Conservation (phyloP, 1,140 invertebrate species). For the Leptinotarsa lineolata region DNA sequence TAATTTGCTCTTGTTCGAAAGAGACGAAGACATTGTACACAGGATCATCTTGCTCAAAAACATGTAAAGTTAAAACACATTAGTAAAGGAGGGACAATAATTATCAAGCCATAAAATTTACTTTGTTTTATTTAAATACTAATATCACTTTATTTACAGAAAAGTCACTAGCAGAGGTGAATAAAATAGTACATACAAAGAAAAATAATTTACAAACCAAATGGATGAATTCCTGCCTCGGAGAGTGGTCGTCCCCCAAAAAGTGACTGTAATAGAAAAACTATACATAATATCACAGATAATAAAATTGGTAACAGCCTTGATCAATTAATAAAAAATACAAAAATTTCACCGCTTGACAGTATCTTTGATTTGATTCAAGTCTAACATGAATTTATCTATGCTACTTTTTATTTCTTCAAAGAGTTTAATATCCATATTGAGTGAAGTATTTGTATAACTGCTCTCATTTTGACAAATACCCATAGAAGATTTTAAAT, state of each 20-base stretch:
- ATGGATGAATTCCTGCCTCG: slow-evolving; percentile 35
- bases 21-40: slow-evolving; percentile 15
- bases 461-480: slow-evolving; percentile 25
- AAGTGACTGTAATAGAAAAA: slow-evolving; percentile 53
- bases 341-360: slow-evolving; percentile 37
- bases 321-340: slow-evolving; percentile 30
- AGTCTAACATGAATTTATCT: slow-evolving; percentile 48
- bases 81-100: slow-evolving; percentile 38
- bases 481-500: slow-evolving; percentile 50
- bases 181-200: slow-evolving; percentile 24
- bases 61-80: slow-evolving; percentile 47
- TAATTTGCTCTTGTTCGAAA: slow-evolving; percentile 15
- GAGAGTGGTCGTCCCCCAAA: slow-evolving; percentile 36
- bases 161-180: neutral
- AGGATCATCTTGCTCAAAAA: slow-evolving; percentile 27
- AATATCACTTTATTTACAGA: slow-evolving; percentile 39
- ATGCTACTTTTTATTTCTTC: slow-evolving; percentile 47
- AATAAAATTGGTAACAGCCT: slow-evolving; percentile 27
- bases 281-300: slow-evolving; percentile 50
- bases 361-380: slow-evolving; percentile 43
- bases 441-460: slow-evolving; percentile 15
- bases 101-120: slow-evolving; percentile 25
- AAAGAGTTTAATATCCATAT: slow-evolving; percentile 39
- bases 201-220: slow-evolving; percentile 51
- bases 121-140: slow-evolving; percentile 35